A percentile compares a stretch with the other conserved stretches of the same genome.
Conservation (phyloP, 2,113 vertebrate genomes). For the Pholis gunnellus region DNA sequence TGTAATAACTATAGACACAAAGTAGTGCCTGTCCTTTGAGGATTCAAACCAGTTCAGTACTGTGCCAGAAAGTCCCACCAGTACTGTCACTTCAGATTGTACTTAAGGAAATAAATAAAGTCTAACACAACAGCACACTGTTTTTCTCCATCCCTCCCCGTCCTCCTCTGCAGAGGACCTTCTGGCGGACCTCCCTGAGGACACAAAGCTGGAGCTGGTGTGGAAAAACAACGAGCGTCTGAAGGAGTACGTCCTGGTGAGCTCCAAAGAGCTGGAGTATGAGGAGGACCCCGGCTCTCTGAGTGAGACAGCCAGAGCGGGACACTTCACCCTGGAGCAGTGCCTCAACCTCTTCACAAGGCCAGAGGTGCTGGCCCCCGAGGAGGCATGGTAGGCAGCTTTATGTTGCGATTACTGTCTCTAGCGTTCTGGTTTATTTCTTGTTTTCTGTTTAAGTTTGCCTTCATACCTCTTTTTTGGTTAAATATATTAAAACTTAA, state of each 20-base stretch:
- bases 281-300: conserved; percentile 93
- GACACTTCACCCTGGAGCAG: conserved; percentile 97
- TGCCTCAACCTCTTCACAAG: conserved; percentile 98
- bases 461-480: background rate
- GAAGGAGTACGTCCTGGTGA: conserved; percentile 95
- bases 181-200: conserved; percentile 87
- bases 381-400: conserved; percentile 94
- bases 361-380: conserved; percentile 96
- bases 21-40: too few species aligned
- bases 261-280: conserved; percentile 95
- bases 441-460: background rate
- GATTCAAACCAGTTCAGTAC: too few species aligned
- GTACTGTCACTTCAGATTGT: background rate
- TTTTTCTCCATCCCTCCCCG: background rate
- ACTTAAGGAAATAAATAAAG: background rate
- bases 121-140: background rate
- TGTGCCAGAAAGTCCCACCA: too few species aligned
- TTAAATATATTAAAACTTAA: background rate
- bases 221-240: conserved; percentile 98
- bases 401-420: background rate
- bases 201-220: conserved; percentile 91
- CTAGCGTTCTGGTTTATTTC: background rate
- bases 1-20: background rate
- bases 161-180: conserved; percentile 82
- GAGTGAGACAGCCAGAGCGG: conserved; percentile 92